A percentile compares a stretch with the other conserved stretches of the same genome.
phyloP scores from a whole-genome alignment of 2,888 invertebrate genomes.

The Apotomis turbidana region DNA sequence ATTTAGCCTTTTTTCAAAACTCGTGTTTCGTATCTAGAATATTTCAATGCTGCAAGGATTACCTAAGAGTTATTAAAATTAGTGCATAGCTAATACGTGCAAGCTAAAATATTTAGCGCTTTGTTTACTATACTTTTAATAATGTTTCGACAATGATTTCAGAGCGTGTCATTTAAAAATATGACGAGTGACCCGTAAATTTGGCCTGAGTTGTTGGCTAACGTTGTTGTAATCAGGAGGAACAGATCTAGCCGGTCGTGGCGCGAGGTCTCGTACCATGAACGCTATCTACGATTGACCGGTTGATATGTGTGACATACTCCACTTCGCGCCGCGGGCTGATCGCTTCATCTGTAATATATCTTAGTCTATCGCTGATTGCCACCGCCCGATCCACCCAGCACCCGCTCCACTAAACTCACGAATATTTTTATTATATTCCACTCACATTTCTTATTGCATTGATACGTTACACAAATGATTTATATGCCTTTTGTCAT shows the following conservation, averaged over 20 bases:
- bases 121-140: constrained; percentile 1
- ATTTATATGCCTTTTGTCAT: constrained; percentile 70
- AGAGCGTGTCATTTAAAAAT: constrained; percentile 25
- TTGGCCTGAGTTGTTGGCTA: constrained; percentile 43
- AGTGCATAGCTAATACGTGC: not conserved
- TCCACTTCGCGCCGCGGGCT: constrained; percentile 64
- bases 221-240: constrained; percentile 49
- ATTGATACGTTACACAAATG: constrained; percentile 71
- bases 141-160: constrained; percentile 25
- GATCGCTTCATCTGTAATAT: constrained; percentile 42
- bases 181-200: constrained; percentile 26
- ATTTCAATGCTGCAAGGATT: not conserved
- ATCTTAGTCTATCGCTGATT: constrained; percentile 42
- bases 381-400: constrained; percentile 46
- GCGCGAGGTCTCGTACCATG: constrained; percentile 51
- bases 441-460: constrained; percentile 64
- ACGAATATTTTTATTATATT: constrained; percentile 64
- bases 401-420: constrained; percentile 53
- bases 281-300: constrained; percentile 64
- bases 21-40: not conserved
- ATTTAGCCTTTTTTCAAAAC: not conserved
- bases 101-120: not conserved
- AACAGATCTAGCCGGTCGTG: constrained; percentile 45
- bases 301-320: constrained; percentile 67
- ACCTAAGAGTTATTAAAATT: constrained; percentile 1